Percentiles rank a stretch among this genome's conserved stretches.
Evolutionary conservation across 2,113 vertebrate genomes (phyloP).

Genomic region (Centropus bengalensis): DNA sequence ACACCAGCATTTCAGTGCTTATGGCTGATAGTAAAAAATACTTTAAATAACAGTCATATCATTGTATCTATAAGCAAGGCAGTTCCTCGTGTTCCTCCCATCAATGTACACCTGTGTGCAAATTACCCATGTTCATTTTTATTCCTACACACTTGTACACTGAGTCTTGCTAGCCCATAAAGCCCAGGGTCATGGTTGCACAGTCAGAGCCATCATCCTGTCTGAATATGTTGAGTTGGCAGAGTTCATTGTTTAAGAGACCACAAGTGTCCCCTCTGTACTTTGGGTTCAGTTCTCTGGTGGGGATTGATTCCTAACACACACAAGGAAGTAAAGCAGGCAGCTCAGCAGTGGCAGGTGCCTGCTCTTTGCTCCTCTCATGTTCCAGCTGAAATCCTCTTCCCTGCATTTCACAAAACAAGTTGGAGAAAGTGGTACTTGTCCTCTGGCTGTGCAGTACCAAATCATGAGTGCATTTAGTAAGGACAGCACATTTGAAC

Average conservation of each 20-base stretch:
- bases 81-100: neutral
- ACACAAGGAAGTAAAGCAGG: neutral
- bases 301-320: neutral
- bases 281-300: neutral
- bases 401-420: neutral
- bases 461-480: neutral
- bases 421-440: neutral
- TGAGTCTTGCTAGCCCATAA: neutral
- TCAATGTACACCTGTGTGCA: fast-evolving
- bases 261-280: neutral
- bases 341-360: neutral
- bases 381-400: neutral
- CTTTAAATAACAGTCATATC: neutral
- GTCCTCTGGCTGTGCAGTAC: neutral
- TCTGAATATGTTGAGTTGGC: neutral
- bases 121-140: neutral
- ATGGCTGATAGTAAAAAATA: neutral
- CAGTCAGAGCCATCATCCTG: neutral
- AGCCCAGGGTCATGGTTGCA: neutral
- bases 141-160: neutral
- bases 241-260: neutral
- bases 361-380: neutral
- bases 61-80: neutral
- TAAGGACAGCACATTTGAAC: neutral
- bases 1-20: neutral